Conservation (phyloP, 2,888 invertebrate species). For the Lycocerus yunnanus region DNA sequence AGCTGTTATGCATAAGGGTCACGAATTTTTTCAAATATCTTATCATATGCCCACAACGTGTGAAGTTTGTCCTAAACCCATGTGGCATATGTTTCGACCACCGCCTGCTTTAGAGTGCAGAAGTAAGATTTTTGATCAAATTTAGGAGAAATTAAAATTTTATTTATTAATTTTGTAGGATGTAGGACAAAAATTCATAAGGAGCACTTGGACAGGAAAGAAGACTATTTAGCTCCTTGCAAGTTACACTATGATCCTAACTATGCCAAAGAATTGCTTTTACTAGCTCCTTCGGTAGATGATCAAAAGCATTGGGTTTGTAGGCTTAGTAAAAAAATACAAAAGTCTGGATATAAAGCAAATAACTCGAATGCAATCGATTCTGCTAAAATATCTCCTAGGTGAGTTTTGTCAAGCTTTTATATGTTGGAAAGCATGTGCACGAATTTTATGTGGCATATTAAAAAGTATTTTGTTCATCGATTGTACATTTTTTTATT, state of each 20-base stretch:
- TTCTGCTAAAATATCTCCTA: constrained; percentile 75
- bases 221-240: constrained; percentile 90
- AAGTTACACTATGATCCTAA: constrained; percentile 95
- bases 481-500: background rate
- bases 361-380: constrained; percentile 67
- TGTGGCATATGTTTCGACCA: constrained; percentile 98
- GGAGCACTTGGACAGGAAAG: constrained; percentile 88
- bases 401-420: constrained; percentile 58
- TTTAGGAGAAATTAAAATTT: background rate
- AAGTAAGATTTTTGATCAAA: constrained; percentile 63
- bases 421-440: constrained; percentile 17
- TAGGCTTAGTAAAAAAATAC: constrained; percentile 87
- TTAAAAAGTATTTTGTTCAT: constrained; percentile 8
- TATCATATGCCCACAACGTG: constrained; percentile 99
- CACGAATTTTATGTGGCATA: constrained; percentile 15
- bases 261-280: constrained; percentile 89
- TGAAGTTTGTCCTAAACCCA: constrained; percentile 95
- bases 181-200: constrained; percentile 97
- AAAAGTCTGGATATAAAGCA: constrained; percentile 90
- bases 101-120: constrained; percentile 97
- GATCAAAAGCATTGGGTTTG: constrained; percentile 94
- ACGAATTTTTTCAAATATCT: constrained; percentile 94
- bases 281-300: constrained; percentile 82
- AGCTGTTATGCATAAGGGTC: constrained; percentile 83
- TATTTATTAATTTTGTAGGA: constrained; percentile 60